phyloP scores from a whole-genome alignment of 1,140 invertebrate species.

The Brachionus plicatilis region DNA sequence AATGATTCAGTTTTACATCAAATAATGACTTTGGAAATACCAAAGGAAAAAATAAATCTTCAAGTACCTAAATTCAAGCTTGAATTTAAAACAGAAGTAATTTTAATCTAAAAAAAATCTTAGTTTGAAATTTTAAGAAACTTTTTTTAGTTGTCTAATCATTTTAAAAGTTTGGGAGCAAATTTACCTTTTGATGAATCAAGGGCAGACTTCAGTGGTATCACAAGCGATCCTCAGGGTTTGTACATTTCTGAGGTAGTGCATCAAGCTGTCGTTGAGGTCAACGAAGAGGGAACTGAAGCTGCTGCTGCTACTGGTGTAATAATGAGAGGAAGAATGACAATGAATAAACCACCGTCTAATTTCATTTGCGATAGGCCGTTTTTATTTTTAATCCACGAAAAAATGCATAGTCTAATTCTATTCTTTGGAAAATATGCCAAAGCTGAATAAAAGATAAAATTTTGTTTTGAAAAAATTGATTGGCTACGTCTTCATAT shows the following conservation, averaged over 20 bases:
- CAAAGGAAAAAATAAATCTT: constrained; percentile 42
- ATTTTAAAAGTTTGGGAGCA: background rate
- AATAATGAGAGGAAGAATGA: constrained; percentile 41
- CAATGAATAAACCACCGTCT: too few species aligned
- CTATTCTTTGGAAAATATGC: constrained; percentile 8
- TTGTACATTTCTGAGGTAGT: constrained; percentile 49
- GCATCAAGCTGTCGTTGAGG: constrained; percentile 60
- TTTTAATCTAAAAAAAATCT: constrained; percentile 44
- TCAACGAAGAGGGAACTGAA: constrained; percentile 58
- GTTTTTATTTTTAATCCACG: constrained; percentile 33
- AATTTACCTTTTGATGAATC: background rate
- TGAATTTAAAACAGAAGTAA: constrained; percentile 44
- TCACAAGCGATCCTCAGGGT: constrained; percentile 42
- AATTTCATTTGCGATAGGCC: constrained; percentile 8
- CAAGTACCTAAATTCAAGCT: constrained; percentile 49
- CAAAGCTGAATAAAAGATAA: background rate
- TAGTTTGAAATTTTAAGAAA: background rate
- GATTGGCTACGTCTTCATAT: too few species aligned
- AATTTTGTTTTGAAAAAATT: too few species aligned
- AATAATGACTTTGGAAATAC: constrained; percentile 42
- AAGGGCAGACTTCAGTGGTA: constrained; percentile 43
- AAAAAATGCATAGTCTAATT: background rate
- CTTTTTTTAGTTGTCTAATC: background rate
- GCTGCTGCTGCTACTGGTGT: constrained; percentile 53
- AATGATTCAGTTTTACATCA: constrained; percentile 55